Conservation (phyloP, 1,140 invertebrate genomes). For the Eumeta japonica region DNA sequence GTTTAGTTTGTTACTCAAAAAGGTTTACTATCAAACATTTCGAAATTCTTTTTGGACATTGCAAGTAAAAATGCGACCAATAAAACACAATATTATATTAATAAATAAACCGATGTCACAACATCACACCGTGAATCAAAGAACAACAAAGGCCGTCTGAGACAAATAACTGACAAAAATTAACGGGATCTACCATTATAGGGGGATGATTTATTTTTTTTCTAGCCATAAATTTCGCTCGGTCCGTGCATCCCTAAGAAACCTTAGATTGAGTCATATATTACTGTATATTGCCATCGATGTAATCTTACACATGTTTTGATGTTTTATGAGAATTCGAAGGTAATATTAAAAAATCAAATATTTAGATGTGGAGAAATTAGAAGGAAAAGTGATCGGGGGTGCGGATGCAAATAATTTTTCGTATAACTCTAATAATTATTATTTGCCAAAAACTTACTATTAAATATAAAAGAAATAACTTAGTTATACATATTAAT, state of each 20-base stretch:
- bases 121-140: too few species aligned
- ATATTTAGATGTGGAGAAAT: too few species aligned
- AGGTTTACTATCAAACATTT: too few species aligned
- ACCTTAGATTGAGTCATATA: constrained; percentile 46
- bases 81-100: too few species aligned
- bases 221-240: constrained; percentile 27
- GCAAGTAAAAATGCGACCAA: too few species aligned
- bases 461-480: not conserved
- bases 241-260: constrained; percentile 19
- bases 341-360: not conserved
- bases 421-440: not conserved
- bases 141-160: too few species aligned
- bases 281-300: constrained; percentile 47
- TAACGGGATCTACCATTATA: constrained; percentile 21
- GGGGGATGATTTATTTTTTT: constrained; percentile 33
- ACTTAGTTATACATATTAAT: not conserved
- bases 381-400: too few species aligned
- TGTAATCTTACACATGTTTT: constrained; percentile 17
- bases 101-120: too few species aligned
- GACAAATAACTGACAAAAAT: constrained; percentile 36
- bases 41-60: too few species aligned
- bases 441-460: not conserved
- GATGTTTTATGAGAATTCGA: constrained; percentile 11
- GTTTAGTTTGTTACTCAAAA: too few species aligned
- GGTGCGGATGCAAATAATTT: constrained; percentile 1